phyloP scores from a whole-genome alignment of 2,113 vertebrate species.

The Lutjanus erythropterus region DNA sequence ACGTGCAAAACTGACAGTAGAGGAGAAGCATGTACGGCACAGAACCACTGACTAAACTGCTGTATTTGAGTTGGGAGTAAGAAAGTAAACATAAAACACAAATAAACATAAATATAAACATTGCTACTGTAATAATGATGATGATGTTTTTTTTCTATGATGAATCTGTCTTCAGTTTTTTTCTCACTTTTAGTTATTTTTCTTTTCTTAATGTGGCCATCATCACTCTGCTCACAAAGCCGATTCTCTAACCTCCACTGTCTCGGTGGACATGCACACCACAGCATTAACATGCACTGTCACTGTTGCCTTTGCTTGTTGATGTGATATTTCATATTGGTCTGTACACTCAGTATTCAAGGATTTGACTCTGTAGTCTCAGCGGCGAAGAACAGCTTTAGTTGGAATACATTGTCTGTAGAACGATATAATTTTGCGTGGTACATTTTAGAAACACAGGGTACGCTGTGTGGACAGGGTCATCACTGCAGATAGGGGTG shows the following conservation, averaged over 20 bases:
- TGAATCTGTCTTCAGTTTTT: neutral
- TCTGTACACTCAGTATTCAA: neutral
- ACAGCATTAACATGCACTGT: constrained; percentile 31
- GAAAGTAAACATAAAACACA: too few relatives aligned
- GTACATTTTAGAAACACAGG: constrained; percentile 14
- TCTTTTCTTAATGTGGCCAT: neutral
- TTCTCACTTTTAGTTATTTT: too few relatives aligned
- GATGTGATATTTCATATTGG: constrained; percentile 1
- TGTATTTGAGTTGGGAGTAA: too few relatives aligned
- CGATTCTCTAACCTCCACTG: constrained; percentile 9
- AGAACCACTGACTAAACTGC: too few relatives aligned
- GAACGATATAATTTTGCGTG: neutral
- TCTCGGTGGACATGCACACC: neutral
- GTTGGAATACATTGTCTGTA: neutral
- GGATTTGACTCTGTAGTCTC: neutral
- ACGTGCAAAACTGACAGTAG: too few relatives aligned
- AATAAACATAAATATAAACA: too few relatives aligned
- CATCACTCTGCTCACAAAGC: constrained; percentile 14
- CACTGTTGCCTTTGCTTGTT: constrained; percentile 22
- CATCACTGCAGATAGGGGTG: constrained; percentile 42
- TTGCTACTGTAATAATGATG: too few relatives aligned
- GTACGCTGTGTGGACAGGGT: constrained; percentile 20
- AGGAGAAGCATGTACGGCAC: too few relatives aligned
- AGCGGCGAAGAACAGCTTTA: constrained; percentile 6
- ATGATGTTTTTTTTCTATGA: too few relatives aligned